Percentiles rank a stretch among this genome's conserved stretches.
phyloP scores from a whole-genome alignment of 2,113 vertebrate genomes.

The Lamprotornis superbus region DNA sequence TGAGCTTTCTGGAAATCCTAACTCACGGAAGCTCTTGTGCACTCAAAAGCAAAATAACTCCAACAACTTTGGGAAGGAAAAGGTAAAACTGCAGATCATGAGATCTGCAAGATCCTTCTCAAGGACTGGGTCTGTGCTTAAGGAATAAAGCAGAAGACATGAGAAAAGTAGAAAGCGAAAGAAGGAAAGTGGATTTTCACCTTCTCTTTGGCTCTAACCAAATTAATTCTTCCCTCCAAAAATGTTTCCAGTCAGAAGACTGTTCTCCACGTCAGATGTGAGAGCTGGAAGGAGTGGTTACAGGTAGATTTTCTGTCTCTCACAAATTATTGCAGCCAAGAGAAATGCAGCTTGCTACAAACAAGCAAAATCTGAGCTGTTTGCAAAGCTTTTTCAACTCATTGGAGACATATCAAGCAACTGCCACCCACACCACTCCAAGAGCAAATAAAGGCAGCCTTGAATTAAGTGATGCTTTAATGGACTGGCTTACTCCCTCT shows the following conservation, averaged over 20 bases:
- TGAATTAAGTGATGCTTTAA: slow-evolving; percentile 27
- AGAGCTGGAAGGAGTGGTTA: not conserved
- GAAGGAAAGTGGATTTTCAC: not conserved
- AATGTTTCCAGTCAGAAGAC: not conserved
- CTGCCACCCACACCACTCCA: not conserved
- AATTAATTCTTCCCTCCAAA: not conserved
- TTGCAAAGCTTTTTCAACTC: slow-evolving; percentile 1
- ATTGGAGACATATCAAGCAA: not conserved
- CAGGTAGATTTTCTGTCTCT: not conserved
- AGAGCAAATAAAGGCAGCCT: not conserved
- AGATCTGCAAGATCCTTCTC: not conserved
- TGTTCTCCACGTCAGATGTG: not conserved
- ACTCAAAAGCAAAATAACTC: not conserved
- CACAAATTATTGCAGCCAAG: not conserved
- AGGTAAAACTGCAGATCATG: not conserved
- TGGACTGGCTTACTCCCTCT: not conserved
- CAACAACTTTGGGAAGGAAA: not conserved
- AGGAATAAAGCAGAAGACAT: not conserved
- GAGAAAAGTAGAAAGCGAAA: not conserved
- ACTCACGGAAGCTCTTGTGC: not conserved
- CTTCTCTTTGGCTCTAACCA: not conserved
- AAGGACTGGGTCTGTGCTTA: not conserved
- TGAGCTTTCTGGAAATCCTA: not conserved
- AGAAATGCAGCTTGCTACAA: not conserved
- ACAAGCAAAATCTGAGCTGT: not conserved